phyloP scores from a whole-genome alignment of 2,888 invertebrate species.

The Mythimna loreyi region DNA sequence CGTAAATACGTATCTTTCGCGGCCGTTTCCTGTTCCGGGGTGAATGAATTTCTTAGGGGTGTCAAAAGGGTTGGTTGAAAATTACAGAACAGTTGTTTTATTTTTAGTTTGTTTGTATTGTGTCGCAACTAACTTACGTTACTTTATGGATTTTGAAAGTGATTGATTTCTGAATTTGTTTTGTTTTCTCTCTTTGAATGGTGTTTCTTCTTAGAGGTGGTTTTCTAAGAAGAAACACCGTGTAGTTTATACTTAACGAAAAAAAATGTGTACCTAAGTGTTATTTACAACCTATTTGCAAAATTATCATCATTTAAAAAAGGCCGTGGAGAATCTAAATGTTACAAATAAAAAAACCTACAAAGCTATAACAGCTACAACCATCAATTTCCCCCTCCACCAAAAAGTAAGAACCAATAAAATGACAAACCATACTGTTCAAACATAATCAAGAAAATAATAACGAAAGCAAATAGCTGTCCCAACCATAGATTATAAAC shows the following conservation, averaged over 20 bases:
- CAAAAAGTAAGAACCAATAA: background rate
- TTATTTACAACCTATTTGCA: no score
- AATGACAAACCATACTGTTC: constrained; percentile 9
- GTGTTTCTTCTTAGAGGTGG: no score
- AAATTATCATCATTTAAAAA: no score
- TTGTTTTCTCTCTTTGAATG: no score
- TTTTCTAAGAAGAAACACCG: no score
- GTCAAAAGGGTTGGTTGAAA: background rate
- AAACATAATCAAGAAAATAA: constrained; percentile 46
- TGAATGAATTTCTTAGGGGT: constrained; percentile 8
- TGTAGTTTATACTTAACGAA: no score
- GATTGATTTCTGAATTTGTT: no score
- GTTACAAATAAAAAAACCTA: no score
- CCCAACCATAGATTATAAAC: constrained; percentile 53
- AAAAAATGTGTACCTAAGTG: no score
- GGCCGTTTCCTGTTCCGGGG: constrained; percentile 5
- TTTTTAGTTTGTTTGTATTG: no score
- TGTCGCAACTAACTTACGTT: background rate
- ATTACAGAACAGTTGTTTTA: background rate
- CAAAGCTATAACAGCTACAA: background rate
- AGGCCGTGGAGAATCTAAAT: no score
- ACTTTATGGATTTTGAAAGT: no score
- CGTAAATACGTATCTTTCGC: constrained; percentile 30
- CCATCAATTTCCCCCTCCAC: background rate
- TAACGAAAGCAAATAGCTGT: constrained; percentile 41